phyloP scores from a whole-genome alignment of 2,888 invertebrate genomes.

The Agrochola lota region DNA sequence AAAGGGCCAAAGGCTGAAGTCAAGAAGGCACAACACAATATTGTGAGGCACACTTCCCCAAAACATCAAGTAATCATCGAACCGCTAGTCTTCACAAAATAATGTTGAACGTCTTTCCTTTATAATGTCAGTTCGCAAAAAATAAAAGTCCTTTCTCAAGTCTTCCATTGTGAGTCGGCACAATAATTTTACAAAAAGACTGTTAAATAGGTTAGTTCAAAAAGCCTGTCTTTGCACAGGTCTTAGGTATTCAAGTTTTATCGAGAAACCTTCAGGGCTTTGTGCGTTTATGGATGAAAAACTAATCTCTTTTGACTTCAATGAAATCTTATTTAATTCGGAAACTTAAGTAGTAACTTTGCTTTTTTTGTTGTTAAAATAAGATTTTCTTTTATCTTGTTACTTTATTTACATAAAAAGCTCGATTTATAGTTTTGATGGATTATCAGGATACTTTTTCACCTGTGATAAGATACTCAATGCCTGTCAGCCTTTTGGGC shows the following conservation, averaged over 20 bases:
- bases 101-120: background rate
- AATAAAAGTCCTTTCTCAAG: slow-evolving; percentile 15
- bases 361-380: background rate
- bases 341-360: slow-evolving; percentile 22
- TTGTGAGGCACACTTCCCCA: background rate
- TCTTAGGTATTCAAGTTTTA: slow-evolving; percentile 32
- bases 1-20: background rate
- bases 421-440: background rate
- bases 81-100: background rate
- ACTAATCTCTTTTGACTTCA: slow-evolving; percentile 44
- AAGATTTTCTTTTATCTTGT: background rate
- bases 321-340: slow-evolving; percentile 32
- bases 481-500: too few species aligned
- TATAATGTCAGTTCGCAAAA: slow-evolving; percentile 20
- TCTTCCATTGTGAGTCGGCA: slow-evolving; percentile 40
- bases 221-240: slow-evolving; percentile 26
- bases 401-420: background rate
- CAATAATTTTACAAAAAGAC: slow-evolving; percentile 53
- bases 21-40: background rate
- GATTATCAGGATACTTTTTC: too few species aligned
- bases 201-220: slow-evolving; percentile 34
- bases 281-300: slow-evolving; percentile 47
- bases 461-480: too few species aligned
- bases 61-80: slow-evolving; percentile 1
- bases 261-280: slow-evolving; percentile 34